Conservation (phyloP, 1,140 invertebrate genomes). For the Acromyrmex echinatior region DNA sequence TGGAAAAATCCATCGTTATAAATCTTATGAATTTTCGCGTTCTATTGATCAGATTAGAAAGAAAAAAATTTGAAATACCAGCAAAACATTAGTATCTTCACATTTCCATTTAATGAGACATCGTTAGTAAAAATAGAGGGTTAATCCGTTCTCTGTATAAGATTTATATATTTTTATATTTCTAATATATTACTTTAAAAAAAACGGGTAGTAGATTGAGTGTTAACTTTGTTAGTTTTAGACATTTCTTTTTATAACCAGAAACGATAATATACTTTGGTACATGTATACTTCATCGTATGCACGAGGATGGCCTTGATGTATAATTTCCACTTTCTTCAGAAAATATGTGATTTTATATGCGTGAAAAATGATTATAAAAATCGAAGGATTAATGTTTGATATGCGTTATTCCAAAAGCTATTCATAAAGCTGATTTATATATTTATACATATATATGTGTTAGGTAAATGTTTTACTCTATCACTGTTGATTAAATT, state of each 20-base stretch:
- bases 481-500: constrained; percentile 4
- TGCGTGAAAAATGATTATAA: constrained; percentile 47
- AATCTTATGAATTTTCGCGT: constrained; percentile 13
- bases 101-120: constrained; percentile 62
- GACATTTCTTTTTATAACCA: constrained; percentile 67
- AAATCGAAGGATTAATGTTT: constrained; percentile 53
- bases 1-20: not conserved
- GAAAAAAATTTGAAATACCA: constrained; percentile 54
- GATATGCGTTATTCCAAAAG: constrained; percentile 54
- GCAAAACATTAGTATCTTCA: constrained; percentile 66
- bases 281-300: constrained; percentile 70
- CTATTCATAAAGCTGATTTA: constrained; percentile 52
- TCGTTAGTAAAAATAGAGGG: constrained; percentile 75
- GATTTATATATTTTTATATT: constrained; percentile 69
- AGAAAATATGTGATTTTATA: constrained; percentile 22
- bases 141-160: constrained; percentile 67
- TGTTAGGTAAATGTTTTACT: not conserved
- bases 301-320: constrained; percentile 71
- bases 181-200: constrained; percentile 73
- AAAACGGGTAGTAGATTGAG: constrained; percentile 67
- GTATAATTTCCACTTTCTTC: constrained; percentile 68
- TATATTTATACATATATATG: constrained; percentile 51
- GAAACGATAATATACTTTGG: constrained; percentile 76
- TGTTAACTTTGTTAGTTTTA: constrained; percentile 71
- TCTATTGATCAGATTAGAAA: constrained; percentile 55